Evolutionary conservation across 2,113 vertebrate species (phyloP), one percentile per base, ranked within the genome.

Genomic region (Xiphorhynchus elegans): DNA sequence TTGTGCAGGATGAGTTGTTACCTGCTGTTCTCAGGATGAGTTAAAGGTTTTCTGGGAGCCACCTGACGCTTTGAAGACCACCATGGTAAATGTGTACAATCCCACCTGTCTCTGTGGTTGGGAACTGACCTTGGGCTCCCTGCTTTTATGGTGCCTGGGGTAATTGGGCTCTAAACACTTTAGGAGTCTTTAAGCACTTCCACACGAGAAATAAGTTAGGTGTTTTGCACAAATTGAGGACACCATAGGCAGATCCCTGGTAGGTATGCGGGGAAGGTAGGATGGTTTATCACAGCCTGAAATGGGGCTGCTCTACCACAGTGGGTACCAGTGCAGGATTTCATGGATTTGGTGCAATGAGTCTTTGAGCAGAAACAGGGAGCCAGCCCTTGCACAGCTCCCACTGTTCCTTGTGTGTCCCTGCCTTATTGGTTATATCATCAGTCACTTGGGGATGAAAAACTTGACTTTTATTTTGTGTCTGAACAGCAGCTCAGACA

Each of bases 401-500:
- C 53, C 9, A 5, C 13, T 9, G 40, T 13, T 55, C 31, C 44
- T 42, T 46, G 15, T 39, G 26, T 89, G 58, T 58, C 49, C 31
- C 49, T 62, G 46, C 52, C 87, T 72, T 47, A 64, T 74, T 58
- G 85, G 37, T 76, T 50, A 19, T 70, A 39, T 59, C 60, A 78
- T 18, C 31, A 68, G 33, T 67, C 70, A 67, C 46, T 21, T 20
- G 20, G 29, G 67, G 50, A 62, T 86, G 79, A 81, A 88, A 79
- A 92, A 60, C 18, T 74, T 90, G 33, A 9, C 40, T 80, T 52
- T 66, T 78, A 17, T 39, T 93, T 59, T 47, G 35, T 93, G 70
- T 90, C 70, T 96, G 84, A 93, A 39, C 63, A 85, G 72, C 39
- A 40, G 87, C 87, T 96, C 67, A 94, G 87, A 80, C 59, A 67